Evolutionary conservation across 1,140 invertebrate species (phyloP).

Genomic region (Rhizoglyphus robini): DNA sequence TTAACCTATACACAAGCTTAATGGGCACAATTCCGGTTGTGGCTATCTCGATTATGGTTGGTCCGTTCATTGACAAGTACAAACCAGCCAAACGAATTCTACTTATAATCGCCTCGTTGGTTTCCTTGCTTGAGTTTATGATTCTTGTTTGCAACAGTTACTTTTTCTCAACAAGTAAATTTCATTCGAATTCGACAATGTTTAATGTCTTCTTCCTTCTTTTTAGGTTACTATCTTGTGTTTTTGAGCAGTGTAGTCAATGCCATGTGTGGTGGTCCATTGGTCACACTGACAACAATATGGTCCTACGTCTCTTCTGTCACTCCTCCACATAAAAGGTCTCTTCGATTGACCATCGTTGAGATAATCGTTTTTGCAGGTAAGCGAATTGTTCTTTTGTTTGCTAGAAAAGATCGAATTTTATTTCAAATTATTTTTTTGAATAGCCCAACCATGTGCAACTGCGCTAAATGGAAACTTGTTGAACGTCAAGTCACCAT

Average conservation of each 20-base stretch:
- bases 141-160: too few species aligned
- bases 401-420: too few species aligned
- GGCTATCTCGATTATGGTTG: background rate
- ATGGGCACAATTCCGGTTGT: background rate
- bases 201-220: too few species aligned
- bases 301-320: background rate
- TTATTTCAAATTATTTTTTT: background rate
- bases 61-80: slow-evolving; percentile 13
- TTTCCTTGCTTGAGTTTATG: too few species aligned
- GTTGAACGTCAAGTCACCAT: background rate
- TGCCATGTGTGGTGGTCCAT: background rate
- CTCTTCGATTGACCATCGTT: slow-evolving; percentile 4
- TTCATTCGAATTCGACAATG: too few species aligned
- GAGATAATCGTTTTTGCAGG: background rate
- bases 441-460: background rate
- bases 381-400: too few species aligned
- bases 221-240: background rate
- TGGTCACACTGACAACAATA: background rate
- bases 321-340: slow-evolving; percentile 5
- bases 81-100: slow-evolving; percentile 8
- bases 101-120: too few species aligned
- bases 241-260: background rate
- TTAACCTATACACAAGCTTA: background rate
- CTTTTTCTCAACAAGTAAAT: too few species aligned
- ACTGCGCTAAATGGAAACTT: slow-evolving; percentile 9